Evolutionary conservation across 2,797 vertebrate species (phyloP).

Genomic region (Gambelia wislizenii): DNA sequence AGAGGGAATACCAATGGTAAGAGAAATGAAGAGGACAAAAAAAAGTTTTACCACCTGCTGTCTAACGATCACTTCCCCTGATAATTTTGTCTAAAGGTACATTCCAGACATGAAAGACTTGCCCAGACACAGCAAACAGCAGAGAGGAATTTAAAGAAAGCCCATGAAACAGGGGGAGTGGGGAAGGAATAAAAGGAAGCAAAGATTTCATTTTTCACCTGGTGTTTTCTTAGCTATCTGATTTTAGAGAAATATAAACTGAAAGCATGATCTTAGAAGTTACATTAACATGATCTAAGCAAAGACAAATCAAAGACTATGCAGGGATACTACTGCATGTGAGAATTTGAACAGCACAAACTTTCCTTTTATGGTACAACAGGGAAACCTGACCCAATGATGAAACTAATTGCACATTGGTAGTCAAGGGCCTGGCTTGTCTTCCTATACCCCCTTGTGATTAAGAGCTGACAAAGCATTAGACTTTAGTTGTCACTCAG

Average conservation of each 20-base stretch:
- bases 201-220: conserved; percentile 17
- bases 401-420: background rate
- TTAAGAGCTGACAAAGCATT: background rate
- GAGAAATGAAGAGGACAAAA: conserved; percentile 74
- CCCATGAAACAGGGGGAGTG: background rate
- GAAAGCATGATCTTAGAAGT: conserved; percentile 25
- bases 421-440: background rate
- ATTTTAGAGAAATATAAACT: conserved; percentile 22
- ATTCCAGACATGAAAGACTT: conserved; percentile 79
- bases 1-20: conserved; percentile 23
- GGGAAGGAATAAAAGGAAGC: background rate
- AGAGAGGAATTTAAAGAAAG: conserved; percentile 59
- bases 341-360: background rate
- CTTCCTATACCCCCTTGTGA: background rate
- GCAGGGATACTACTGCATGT: background rate
- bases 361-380: background rate
- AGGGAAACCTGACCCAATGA: fast-evolving
- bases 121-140: conserved; percentile 72
- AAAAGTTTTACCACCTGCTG: conserved; percentile 77
- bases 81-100: conserved; percentile 76
- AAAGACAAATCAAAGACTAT: conserved; percentile 15
- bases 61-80: conserved; percentile 78
- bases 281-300: conserved; percentile 28
- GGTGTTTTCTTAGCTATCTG: conserved; percentile 13
- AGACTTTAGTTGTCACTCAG: fast-evolving